Conservation (phyloP, 2,113 vertebrate genomes). For the Amia ocellicauda region DNA sequence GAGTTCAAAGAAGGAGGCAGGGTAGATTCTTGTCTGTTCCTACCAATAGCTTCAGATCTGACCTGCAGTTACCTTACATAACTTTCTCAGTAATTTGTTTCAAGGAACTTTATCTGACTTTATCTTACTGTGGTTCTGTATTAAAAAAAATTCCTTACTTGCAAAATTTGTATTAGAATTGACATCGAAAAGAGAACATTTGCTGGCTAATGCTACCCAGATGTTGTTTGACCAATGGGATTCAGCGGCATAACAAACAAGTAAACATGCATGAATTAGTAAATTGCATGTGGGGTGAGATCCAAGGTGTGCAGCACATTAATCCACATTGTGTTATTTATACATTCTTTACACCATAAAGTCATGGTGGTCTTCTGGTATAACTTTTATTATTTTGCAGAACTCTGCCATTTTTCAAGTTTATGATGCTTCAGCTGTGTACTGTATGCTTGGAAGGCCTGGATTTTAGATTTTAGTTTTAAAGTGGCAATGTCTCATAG, state of each 20-base stretch:
- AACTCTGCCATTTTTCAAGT: neutral
- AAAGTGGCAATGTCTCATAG: too few species aligned
- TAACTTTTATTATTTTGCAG: neutral
- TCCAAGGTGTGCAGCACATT: neutral
- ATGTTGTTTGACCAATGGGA: neutral
- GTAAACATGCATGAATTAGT: neutral
- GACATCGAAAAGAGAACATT: neutral
- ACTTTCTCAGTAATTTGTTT: too few species aligned
- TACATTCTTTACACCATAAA: neutral
- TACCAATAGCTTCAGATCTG: too few species aligned
- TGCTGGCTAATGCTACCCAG: neutral
- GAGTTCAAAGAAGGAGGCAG: too few species aligned
- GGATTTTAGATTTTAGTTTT: too few species aligned
- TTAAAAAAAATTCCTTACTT: too few species aligned
- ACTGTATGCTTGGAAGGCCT: too few species aligned
- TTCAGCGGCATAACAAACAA: neutral
- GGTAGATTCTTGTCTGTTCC: too few species aligned
- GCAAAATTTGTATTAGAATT: neutral
- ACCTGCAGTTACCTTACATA: too few species aligned
- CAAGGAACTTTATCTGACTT: neutral
- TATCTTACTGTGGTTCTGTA: too few species aligned
- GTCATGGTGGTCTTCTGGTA: neutral
- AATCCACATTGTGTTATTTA: neutral
- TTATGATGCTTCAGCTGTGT: neutral
- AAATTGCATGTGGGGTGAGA: neutral